phyloP scores from a whole-genome alignment of 2,797 vertebrate species.

The Syndactyla subalaris region DNA sequence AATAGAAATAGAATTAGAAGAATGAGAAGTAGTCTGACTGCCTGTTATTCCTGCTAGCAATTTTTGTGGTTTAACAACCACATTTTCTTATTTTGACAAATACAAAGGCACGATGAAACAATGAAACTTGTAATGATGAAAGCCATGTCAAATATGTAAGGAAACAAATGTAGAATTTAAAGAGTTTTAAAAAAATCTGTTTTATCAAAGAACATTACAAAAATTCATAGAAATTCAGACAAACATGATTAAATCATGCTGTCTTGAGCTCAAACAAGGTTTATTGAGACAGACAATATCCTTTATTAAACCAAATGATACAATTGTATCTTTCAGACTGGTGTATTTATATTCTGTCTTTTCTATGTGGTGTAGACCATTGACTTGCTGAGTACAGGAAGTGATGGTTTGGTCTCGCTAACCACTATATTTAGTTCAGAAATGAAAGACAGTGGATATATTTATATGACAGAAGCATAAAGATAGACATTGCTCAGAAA shows the following conservation, averaged over 20 bases:
- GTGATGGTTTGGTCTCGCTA: not conserved
- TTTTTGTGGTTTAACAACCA: conserved; percentile 17
- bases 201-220: not conserved
- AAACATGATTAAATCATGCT: not conserved
- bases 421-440: not conserved
- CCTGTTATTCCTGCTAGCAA: not conserved
- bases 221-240: not conserved
- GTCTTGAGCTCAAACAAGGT: not conserved
- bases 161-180: not conserved
- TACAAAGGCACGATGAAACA: not conserved
- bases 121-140: not conserved
- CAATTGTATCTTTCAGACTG: not conserved
- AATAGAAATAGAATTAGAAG: not conserved
- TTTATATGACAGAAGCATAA: not conserved
- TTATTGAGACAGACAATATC: not conserved
- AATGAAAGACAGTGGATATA: not conserved
- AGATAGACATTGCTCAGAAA: not conserved
- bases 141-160: not conserved
- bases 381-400: not conserved
- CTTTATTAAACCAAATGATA: not conserved
- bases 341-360: not conserved
- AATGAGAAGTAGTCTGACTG: not conserved
- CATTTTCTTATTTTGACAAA: conserved; percentile 3
- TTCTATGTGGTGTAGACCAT: not conserved
- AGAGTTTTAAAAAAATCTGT: not conserved